Evolutionary conservation across 2,113 vertebrate genomes (phyloP), one percentile per base, ranked within the genome.

Genomic region (Proterorhinus semilunaris): DNA sequence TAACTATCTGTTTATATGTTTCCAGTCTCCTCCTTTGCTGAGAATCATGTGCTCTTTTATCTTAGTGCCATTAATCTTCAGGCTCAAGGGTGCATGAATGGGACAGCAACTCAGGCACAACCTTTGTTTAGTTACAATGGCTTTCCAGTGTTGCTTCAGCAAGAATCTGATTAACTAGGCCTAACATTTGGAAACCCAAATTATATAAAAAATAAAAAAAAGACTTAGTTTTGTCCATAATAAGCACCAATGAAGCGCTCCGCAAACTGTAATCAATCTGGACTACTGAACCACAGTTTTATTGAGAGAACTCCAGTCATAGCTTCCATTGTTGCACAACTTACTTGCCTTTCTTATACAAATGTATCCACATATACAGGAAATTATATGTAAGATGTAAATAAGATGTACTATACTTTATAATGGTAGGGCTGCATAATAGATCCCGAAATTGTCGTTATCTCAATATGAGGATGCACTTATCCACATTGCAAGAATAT

Each of bases 241-340:
- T 55, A 65, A 9, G 65, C 59, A 15, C 72, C 78, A 73, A 76
- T 86, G 68, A 87, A 78, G 73, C 58, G 58, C 50, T 51, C 13
- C 59, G 54, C 53, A 66, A 52, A 42, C 59, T 55, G 49, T 81
- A 78, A 76, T 82, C 77, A 81, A 87, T 87, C 76, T 72, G 48
- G 45, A 77, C 74, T 68, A 85, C 52, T 66, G 74, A 81, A 71
- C 78, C 69, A 69, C 62, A 53, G 51, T 69, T 68, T 58, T 63
- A 66, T 13, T 48, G 61, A 73, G 49, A 68, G 50, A 62, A 12
- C 44, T 53, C 44, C 55, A 49, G 52, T 16, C 17, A 1, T 13
- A 17, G 58, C 15, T 76, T 36, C 50, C 64, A 62, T 17, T 73
- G 52, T 46, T 55, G 16, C 50, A 21, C 70, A 44, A 62, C 49